phyloP scores from a whole-genome alignment of 2,797 vertebrate species.

The Pteropus rufus region DNA sequence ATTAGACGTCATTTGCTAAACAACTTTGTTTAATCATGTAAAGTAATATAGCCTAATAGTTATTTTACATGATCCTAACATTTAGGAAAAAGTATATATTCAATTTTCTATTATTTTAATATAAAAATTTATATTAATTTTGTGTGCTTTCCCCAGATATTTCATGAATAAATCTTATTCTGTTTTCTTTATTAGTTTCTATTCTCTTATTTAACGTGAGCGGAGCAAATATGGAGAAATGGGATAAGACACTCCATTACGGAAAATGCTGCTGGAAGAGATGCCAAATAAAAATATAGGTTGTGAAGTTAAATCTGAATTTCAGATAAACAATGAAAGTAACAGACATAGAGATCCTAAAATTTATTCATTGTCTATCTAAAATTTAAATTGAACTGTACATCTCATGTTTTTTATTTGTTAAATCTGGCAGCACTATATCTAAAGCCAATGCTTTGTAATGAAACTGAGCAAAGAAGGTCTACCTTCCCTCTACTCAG shows the following conservation, averaged over 20 bases:
- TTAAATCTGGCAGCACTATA: not conserved
- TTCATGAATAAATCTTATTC: not conserved
- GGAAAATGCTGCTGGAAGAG: not conserved
- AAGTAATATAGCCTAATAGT: not conserved
- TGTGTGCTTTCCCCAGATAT: not conserved
- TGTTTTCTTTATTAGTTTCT: not conserved
- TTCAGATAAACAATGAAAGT: not conserved
- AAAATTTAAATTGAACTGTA: not conserved
- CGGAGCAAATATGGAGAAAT: not conserved
- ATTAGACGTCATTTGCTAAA: not conserved
- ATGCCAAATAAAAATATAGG: not conserved
- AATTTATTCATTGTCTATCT: not conserved
- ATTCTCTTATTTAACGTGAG: not conserved
- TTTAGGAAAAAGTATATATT: not conserved
- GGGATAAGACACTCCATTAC: not conserved
- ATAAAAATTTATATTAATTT: not conserved
- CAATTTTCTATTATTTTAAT: not conserved
- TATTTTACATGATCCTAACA: not conserved
- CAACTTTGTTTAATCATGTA: not conserved
- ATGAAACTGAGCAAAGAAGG: not conserved
- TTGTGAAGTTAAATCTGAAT: not conserved
- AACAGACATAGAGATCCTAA: not conserved
- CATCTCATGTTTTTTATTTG: not conserved
- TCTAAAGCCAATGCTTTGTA: not conserved
- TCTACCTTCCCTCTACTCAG: not conserved